Evolutionary conservation across 2,888 invertebrate species (phyloP).

Genomic region (Apotomis capreana): DNA sequence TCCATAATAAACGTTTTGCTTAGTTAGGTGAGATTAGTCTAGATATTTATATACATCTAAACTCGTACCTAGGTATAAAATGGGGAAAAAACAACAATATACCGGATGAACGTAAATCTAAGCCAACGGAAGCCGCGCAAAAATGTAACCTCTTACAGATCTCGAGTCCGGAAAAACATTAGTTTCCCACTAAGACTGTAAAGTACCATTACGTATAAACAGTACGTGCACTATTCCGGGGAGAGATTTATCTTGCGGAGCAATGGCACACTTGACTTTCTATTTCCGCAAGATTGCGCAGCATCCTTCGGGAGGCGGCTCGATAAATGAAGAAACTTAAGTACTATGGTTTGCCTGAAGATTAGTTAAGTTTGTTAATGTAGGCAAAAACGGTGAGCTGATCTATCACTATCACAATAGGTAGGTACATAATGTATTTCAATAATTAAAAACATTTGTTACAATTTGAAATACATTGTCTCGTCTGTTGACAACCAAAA

Average conservation of each 20-base stretch:
- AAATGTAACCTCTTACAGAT: slow-evolving; percentile 28
- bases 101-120: slow-evolving; percentile 22
- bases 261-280: slow-evolving; percentile 73
- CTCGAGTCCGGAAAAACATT: slow-evolving; percentile 38
- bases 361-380: slow-evolving; percentile 51
- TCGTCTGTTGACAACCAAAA: too few species aligned
- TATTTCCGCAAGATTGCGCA: slow-evolving; percentile 70
- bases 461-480: too few species aligned
- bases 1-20: too few species aligned
- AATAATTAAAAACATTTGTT: too few species aligned
- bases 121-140: slow-evolving; percentile 11
- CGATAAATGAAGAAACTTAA: slow-evolving; percentile 66
- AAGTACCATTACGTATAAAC: slow-evolving; percentile 44
- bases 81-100: slow-evolving; percentile 16
- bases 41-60: too few species aligned
- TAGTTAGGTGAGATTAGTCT: too few species aligned
- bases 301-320: slow-evolving; percentile 63
- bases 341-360: slow-evolving; percentile 64
- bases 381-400: neutral
- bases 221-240: slow-evolving; percentile 46
- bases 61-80: neutral
- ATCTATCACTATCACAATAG: too few species aligned
- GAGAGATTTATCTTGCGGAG: slow-evolving; percentile 61
- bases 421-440: too few species aligned
- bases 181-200: slow-evolving; percentile 42